phyloP scores from a whole-genome alignment of 2,113 vertebrate species.

The Rhombomys opimus region DNA sequence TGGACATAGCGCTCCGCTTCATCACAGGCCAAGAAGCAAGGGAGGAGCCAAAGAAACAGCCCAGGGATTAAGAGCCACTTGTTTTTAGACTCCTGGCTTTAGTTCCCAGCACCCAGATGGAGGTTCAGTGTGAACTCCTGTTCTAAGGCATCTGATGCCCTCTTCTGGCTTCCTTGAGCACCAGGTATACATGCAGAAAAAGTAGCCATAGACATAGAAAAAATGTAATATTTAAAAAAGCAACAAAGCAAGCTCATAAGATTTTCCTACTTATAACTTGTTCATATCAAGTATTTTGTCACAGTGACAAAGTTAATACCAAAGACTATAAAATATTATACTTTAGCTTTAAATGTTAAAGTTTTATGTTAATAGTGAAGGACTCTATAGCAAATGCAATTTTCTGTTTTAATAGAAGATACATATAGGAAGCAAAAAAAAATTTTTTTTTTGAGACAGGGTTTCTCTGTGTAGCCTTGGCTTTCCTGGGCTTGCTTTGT shows the following conservation, averaged over 20 bases:
- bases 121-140: neutral
- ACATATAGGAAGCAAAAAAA: neutral
- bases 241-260: neutral
- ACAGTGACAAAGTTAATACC: neutral
- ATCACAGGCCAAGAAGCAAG: neutral
- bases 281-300: neutral
- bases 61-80: neutral
- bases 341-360: neutral
- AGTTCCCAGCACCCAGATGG: neutral
- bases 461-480: too few relatives aligned
- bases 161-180: neutral
- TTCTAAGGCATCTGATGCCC: neutral
- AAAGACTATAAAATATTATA: conserved; percentile 20
- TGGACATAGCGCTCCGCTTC: neutral
- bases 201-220: neutral
- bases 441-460: too few relatives aligned
- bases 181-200: neutral
- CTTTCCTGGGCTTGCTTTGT: too few relatives aligned
- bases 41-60: neutral
- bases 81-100: neutral
- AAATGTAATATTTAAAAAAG: neutral
- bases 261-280: neutral
- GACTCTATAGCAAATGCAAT: conserved; percentile 9
- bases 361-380: neutral
- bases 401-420: conserved; percentile 26